Base-by-base conservation (phyloP, 2,888 invertebrate species). In the Epistrophe eligans region DNA sequence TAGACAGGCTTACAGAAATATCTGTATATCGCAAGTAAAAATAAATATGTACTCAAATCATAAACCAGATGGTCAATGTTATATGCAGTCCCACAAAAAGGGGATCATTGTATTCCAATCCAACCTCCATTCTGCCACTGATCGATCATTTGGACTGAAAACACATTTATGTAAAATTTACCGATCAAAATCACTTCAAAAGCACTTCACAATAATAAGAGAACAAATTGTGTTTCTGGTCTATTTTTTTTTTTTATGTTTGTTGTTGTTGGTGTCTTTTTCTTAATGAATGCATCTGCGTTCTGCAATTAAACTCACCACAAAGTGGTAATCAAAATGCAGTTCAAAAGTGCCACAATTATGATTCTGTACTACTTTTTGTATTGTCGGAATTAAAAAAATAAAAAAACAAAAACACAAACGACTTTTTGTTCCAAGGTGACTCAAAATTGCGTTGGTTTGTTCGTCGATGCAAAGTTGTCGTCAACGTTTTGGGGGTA, bases 251-350 rank as follows among this genome's bases (percentile, higher is more conserved):
- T 32, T 32, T 24, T n/a, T n/a, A n/a, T 24, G 24, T 24, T 24
- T 24, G 24, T 24, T 24, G 24, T 24, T 24, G 24, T 24, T 11
- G 24, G 0, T 35, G 17, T 38, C 11, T 19, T 40, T 8, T 38
- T 4, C 32, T 79, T 58, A 73, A 67, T 70, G 50, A 64, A 71
- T 77, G 32, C 67, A 60, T 77, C 77, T 58, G 57, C 40, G 43
- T 15, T n/a, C 45, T 64, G 48, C 32, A 72, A 77, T 77, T 77
- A 80, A 64, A 66, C 17, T 50, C 70, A 67, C 72, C 77, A 67
- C 84, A 77, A 81, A 85, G 85, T 79, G 81, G 77, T 82, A 82
- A 85, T 85, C 85, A 85, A 85, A 85, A 81, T 85, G 40, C 81
- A 70, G 64, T 71, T 82, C 74, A 76, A 82, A 82, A 85, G 70